A percentile compares a stretch with the other conserved stretches of the same genome.
Evolutionary conservation across 2,113 vertebrate species (phyloP).

Genomic region (Coptodon rendalli): DNA sequence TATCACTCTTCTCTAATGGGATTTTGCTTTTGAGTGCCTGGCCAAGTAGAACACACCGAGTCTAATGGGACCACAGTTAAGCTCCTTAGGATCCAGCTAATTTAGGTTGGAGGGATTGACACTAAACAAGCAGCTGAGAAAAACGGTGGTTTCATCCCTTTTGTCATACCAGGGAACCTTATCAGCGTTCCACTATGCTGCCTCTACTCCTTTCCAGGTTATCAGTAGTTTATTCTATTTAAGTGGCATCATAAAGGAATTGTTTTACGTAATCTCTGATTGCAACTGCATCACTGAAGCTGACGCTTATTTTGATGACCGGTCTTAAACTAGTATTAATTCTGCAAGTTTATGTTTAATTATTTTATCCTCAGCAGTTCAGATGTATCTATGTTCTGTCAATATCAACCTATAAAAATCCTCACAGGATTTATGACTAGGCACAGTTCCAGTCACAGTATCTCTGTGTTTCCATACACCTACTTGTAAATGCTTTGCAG

Average conservation of each 20-base stretch:
- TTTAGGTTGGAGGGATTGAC: conserved; percentile 47
- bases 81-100: conserved; percentile 60
- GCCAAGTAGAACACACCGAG: conserved; percentile 41
- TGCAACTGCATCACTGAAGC: background rate
- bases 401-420: background rate
- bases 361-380: background rate
- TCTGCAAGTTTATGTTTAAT: background rate
- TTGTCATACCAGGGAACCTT: background rate
- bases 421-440: background rate
- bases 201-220: background rate
- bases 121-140: conserved; percentile 43
- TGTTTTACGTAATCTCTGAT: background rate
- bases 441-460: background rate
- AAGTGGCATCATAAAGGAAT: background rate
- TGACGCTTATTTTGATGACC: accelerated
- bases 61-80: conserved; percentile 44
- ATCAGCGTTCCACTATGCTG: background rate
- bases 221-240: background rate
- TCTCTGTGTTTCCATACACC: background rate
- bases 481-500: background rate
- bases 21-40: conserved; percentile 40
- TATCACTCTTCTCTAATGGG: conserved; percentile 50
- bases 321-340: background rate
- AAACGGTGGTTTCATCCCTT: conserved; percentile 38
- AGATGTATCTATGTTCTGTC: background rate